Evolutionary conservation across 53 echinoderm and acorn worm species (phyloP), one percentile per base, ranked within the genome.

Genomic region (Temnopleurus reevesii): DNA sequence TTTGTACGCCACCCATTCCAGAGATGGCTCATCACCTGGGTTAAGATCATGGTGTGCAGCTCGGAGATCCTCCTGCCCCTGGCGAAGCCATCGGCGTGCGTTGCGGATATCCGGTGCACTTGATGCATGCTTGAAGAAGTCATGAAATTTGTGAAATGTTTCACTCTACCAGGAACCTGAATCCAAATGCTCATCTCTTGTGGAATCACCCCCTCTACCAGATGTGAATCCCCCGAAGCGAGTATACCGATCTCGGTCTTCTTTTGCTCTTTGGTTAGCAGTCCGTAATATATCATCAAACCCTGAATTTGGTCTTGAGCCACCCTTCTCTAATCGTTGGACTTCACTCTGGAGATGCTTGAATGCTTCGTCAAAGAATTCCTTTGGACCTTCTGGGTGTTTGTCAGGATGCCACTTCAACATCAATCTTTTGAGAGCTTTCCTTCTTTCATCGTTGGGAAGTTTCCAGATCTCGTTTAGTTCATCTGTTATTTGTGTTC

Each of bases 361-460:
- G 63, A 92, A 89, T 31, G 81, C 66, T 53, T 89, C 89, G 2
- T 65, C 55, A 17, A 46, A 31, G 33, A 92, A 38, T 33, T 61
- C 54, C 46, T 53, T 35, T 25, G 80, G 41, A 10, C 86, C 81
- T 66, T 80, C 80, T 12, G 47, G 86, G 18, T 92, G 92, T 41
- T 92, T 92, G 64, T 92, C 92, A 26, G 92, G 89, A 79, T 92
- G 89, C 91, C 91, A 91, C 35, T 86, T 86, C 30, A 83, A 19
- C 77, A 86, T 41, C 23, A 91, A 19, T 38, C 91, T 76, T 12
- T 63, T 45, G 24, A 91, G 1, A 27, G 86, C 86, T 2, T 30
- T 77, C 30, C 19, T 49, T 59, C 63, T 60, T 8, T 77, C 6
- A 0, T 46, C 55, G 0, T 79, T 60, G 5, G 86, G 77, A 31